A percentile compares a stretch with the other conserved stretches of the same genome.
phyloP scores from a whole-genome alignment of 2,888 invertebrate genomes.

The Plagiodera versicolora region DNA sequence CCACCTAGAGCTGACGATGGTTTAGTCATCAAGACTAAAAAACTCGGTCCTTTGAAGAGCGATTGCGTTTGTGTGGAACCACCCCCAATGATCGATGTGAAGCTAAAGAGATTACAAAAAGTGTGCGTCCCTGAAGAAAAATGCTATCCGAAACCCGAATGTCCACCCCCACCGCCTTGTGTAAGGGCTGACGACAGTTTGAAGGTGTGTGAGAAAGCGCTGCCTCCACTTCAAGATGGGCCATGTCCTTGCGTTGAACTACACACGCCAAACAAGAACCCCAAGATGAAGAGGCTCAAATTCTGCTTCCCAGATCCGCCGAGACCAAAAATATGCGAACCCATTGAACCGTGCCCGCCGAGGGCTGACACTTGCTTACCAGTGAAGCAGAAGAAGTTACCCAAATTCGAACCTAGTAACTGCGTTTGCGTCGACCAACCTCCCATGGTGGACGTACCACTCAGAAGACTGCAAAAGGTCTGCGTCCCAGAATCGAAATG shows the following conservation, averaged over 20 bases:
- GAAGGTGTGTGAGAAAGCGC: slow-evolving; percentile 22
- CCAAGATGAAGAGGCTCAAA: slow-evolving; percentile 31
- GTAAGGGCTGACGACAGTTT: slow-evolving; percentile 22
- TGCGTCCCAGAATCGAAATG: slow-evolving; percentile 21
- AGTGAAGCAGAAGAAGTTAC: slow-evolving; percentile 19
- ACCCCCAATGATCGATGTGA: slow-evolving; percentile 29
- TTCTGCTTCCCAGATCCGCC: slow-evolving; percentile 32
- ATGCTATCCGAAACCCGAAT: slow-evolving; percentile 13
- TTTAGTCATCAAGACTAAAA: slow-evolving; percentile 12
- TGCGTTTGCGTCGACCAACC: slow-evolving; percentile 35
- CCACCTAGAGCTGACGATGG: slow-evolving; percentile 27
- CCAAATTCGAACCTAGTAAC: slow-evolving; percentile 22
- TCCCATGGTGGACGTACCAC: slow-evolving; percentile 28
- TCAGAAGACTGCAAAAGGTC: slow-evolving; percentile 23
- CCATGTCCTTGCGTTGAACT: slow-evolving; percentile 34
- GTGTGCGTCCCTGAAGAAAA: slow-evolving; percentile 21
- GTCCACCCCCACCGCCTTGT: slow-evolving; percentile 3
- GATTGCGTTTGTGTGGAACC: slow-evolving; percentile 34
- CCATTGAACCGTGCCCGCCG: slow-evolving; percentile 11
- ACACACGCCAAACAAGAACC: slow-evolving; percentile 18
- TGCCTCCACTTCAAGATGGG: slow-evolving; percentile 27
- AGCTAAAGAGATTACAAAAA: slow-evolving; percentile 25
- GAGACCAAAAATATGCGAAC: slow-evolving; percentile 10
- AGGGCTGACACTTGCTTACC: slow-evolving; percentile 27
- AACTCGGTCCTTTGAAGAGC: slow-evolving; percentile 21